Base-by-base conservation (phyloP, 2,113 vertebrate species). In the Dolichallabes microphthalmus region DNA sequence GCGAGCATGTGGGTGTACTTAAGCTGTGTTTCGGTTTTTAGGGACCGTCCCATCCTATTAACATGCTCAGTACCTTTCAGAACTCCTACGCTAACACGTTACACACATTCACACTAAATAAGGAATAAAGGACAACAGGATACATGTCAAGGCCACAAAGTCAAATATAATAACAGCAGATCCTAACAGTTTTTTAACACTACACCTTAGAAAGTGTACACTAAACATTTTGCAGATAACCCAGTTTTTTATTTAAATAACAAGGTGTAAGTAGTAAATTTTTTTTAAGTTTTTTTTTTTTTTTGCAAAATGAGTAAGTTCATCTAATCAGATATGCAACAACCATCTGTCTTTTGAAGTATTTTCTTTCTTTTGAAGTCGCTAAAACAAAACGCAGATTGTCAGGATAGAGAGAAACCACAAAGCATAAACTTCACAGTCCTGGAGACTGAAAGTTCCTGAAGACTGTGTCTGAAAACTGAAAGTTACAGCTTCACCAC, bases 1-100 rank as follows among this genome's bases (percentile, higher is more conserved):
- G 13, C 11, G 14, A 1, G 15, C 7, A 20, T 53, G 80, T 71
- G 32, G 25, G 85, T 45, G 68, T 66, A 22, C 55, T 73, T 73
- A 14, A 60, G 68, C 53, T 73, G 19, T 5, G 80, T 82, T 73
- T 83, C 66, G 25, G 66, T 35, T 60, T 83, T 69, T 60, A 1
- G 82, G 82, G 82, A 58, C 82, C 4, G 82, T 73, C 82, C 82
- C 82, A 58, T 71, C 30, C 27, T 32, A 30, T 57, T 12, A 55
- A 53, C 53, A 35, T 83, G 25, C n/a, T 83, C 55, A 60, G 52
- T 57, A 82, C 66, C 81, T 57, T 35, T 35, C n/a, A 82, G 14
- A 82, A 71, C 81, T 71, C 50, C 52, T 69, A 58, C 50, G 57
- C 45, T 57, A 45, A 71, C 52, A 82, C 27, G 69, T 39, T 60